Percentiles rank a stretch among this genome's conserved stretches.
Evolutionary conservation across 2,888 invertebrate genomes (phyloP).

Genomic region (Globia sparganii): DNA sequence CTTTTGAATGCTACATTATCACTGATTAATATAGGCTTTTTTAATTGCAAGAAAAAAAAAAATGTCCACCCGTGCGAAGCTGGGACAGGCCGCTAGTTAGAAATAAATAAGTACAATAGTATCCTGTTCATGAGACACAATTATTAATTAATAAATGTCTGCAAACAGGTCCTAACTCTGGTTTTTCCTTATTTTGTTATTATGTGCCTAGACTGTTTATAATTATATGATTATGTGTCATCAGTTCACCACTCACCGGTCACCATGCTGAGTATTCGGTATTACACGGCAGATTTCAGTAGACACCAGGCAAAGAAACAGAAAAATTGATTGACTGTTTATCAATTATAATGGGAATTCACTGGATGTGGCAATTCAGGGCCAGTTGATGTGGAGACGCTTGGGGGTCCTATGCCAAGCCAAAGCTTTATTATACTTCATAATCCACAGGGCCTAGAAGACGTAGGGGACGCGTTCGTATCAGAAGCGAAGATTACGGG

Average conservation of each 20-base stretch:
- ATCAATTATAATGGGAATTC: neutral
- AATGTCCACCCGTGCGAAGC: too few relatives aligned
- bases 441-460: slow-evolving; percentile 92
- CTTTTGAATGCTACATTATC: too few relatives aligned
- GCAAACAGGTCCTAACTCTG: neutral
- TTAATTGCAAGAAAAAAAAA: too few relatives aligned
- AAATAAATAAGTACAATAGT: slow-evolving; percentile 7
- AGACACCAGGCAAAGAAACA: neutral
- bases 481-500: slow-evolving; percentile 88
- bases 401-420: neutral
- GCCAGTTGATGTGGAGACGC: neutral
- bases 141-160: slow-evolving; percentile 8
- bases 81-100: too few relatives aligned
- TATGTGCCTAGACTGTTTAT: neutral
- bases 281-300: slow-evolving; percentile 3
- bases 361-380: neutral
- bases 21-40: too few relatives aligned
- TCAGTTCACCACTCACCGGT: neutral
- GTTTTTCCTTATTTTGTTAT: slow-evolving; percentile 37
- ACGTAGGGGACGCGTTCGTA: slow-evolving; percentile 95
- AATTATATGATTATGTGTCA: neutral
- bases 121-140: neutral
- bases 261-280: neutral
- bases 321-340: neutral
- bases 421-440: neutral